These are phyloP conservation scores for Archocentrus centrarchus DNA, from an alignment of 2,113 vertebrate genomes.

Conservation along the genomic window DNA sequence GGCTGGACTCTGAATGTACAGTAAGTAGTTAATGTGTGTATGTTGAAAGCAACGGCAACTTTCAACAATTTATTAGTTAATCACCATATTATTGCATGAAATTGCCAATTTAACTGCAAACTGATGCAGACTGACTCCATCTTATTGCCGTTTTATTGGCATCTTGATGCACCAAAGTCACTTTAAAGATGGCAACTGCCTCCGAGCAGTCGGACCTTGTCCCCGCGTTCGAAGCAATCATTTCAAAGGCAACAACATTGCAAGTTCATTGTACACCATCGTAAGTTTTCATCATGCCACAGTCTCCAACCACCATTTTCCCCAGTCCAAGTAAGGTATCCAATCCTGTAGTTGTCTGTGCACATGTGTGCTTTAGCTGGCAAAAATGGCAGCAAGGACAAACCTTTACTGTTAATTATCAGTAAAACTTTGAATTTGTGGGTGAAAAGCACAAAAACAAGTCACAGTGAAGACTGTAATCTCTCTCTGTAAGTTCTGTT, in stretches of 20 bases:
- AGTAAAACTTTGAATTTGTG: not conserved
- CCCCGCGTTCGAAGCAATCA: not conserved
- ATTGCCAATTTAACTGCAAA: not conserved
- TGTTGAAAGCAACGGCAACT: not conserved
- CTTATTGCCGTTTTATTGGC: accelerated
- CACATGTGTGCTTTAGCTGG: not conserved
- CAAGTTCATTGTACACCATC: not conserved
- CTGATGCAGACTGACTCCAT: not conserved
- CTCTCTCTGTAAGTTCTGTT: not conserved
- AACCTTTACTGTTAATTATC: no score
- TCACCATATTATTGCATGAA: not conserved
- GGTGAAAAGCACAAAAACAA: not conserved
- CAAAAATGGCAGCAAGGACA: not conserved
- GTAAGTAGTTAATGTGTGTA: not conserved
- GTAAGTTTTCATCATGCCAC: not conserved
- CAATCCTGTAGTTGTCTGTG: not conserved
- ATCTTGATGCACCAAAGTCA: no score
- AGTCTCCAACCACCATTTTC: not conserved
- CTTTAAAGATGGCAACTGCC: no score
- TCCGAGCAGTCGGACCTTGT: accelerated
- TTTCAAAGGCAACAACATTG: not conserved
- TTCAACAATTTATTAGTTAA: not conserved
- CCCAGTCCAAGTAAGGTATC: not conserved
- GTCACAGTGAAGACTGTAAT: not conserved
- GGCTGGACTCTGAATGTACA: not conserved